phyloP scores from a whole-genome alignment of 2,888 invertebrate genomes.

The Lomographa bimaculata region DNA sequence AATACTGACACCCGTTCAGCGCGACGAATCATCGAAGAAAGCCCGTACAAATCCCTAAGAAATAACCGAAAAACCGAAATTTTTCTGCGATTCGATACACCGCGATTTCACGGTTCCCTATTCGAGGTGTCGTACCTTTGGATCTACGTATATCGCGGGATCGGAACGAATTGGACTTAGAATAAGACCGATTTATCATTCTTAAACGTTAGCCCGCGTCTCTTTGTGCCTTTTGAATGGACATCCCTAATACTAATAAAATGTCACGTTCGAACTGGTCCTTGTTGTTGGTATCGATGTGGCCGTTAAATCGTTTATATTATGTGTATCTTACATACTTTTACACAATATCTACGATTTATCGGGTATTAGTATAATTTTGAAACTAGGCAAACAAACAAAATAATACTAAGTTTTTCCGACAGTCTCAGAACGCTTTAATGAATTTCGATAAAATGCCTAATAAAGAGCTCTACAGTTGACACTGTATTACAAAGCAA shows the following conservation, averaged over 20 bases:
- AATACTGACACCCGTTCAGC: slow-evolving; percentile 80
- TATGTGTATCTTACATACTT: too few species aligned
- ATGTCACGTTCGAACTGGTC: slow-evolving; percentile 71
- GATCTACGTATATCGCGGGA: slow-evolving; percentile 51
- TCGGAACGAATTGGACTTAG: slow-evolving; percentile 77
- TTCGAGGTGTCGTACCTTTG: slow-evolving; percentile 61
- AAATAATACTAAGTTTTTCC: too few species aligned
- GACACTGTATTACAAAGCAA: too few species aligned
- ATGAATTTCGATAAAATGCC: too few species aligned
- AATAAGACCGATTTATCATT: slow-evolving; percentile 78
- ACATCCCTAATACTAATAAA: slow-evolving; percentile 64
- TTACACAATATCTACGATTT: too few species aligned
- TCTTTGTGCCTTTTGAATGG: slow-evolving; percentile 68
- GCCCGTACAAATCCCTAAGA: slow-evolving; percentile 83
- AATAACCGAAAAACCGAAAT: slow-evolving; percentile 84
- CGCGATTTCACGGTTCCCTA: slow-evolving; percentile 77
- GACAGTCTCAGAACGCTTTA: too few species aligned
- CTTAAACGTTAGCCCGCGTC: slow-evolving; percentile 65
- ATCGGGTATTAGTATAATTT: too few species aligned
- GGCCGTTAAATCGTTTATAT: slow-evolving; percentile 16
- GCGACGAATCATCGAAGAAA: slow-evolving; percentile 79
- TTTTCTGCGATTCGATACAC: slow-evolving; percentile 81
- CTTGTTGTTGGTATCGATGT: slow-evolving; percentile 46
- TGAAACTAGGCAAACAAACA: too few species aligned
- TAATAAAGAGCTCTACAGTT: too few species aligned